Conservation (phyloP, 2,797 vertebrate species). For the Hirundo rustica region DNA sequence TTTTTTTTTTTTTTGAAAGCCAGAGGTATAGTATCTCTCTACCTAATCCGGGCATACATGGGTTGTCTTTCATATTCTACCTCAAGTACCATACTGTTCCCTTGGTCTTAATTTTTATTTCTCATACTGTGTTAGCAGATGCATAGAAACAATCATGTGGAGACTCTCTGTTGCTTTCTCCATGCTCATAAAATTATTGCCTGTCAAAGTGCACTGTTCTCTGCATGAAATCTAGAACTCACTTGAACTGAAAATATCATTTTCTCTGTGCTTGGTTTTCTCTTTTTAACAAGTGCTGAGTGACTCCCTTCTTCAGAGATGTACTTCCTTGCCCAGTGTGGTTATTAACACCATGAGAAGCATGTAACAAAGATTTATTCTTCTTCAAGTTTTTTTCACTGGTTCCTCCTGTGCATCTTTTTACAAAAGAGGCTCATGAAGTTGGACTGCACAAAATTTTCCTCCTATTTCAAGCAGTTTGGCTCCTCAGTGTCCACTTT, state of each 20-base stretch:
- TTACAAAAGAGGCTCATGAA: neutral
- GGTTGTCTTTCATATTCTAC: neutral
- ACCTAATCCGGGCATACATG: neutral
- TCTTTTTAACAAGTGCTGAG: neutral
- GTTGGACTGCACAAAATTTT: neutral
- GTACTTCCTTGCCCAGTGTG: neutral
- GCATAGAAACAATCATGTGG: neutral
- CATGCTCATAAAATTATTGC: neutral
- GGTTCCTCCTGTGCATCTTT: neutral
- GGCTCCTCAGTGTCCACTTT: fast-evolving
- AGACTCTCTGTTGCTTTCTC: neutral
- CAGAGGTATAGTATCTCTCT: neutral
- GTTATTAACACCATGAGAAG: neutral
- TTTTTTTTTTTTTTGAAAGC: neutral
- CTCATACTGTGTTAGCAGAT: neutral
- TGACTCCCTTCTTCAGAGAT: neutral
- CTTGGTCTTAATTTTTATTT: neutral
- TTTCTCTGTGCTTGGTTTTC: neutral
- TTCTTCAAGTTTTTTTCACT: neutral
- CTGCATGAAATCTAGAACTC: neutral
- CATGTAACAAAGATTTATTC: neutral
- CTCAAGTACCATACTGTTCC: neutral
- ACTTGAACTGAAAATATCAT: neutral
- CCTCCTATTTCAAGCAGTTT: neutral
- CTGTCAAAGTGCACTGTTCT: neutral